A percentile compares a stretch with the other conserved stretches of the same genome.
phyloP scores from a whole-genome alignment of 1,140 invertebrate genomes.

The Neodiprion pinetum region DNA sequence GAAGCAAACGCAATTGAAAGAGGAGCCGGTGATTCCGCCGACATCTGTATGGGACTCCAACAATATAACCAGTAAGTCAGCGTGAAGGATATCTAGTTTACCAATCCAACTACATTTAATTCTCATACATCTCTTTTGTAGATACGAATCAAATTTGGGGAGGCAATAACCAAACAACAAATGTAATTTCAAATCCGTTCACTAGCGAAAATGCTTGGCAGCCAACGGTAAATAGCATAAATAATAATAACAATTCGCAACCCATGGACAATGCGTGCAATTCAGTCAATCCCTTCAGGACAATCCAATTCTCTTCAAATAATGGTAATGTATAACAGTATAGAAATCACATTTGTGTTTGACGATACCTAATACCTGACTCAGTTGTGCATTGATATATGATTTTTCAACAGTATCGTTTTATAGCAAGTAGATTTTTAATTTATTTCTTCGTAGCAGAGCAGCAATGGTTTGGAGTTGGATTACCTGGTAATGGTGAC shows the following conservation, averaged over 20 bases:
- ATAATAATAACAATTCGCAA: conserved; percentile 49
- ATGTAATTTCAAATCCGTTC: conserved; percentile 58
- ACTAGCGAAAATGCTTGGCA: conserved; percentile 50
- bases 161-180: conserved; percentile 46
- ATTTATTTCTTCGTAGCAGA: conserved; percentile 3
- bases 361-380: conserved; percentile 8
- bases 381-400: too few relatives aligned
- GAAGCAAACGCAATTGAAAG: conserved; percentile 61
- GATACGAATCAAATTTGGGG: conserved; percentile 50
- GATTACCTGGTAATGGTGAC: conserved; percentile 53
- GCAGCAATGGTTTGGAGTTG: conserved; percentile 50
- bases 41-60: conserved; percentile 53
- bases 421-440: conserved; percentile 20
- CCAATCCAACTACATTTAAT: not conserved
- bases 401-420: not conserved
- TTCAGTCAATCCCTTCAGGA: conserved; percentile 55
- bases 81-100: not conserved
- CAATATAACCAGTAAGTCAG: conserved; percentile 47
- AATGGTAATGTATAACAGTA: conserved; percentile 43
- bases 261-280: conserved; percentile 49
- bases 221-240: conserved; percentile 52
- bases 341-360: conserved; percentile 9
- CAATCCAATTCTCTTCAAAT: conserved; percentile 49
- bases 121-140: conserved; percentile 28
- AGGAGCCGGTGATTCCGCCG: conserved; percentile 41